These are phyloP conservation scores for Diarsia mendica DNA, from an alignment of 2,888 invertebrate species.

Conservation along the genomic window DNA sequence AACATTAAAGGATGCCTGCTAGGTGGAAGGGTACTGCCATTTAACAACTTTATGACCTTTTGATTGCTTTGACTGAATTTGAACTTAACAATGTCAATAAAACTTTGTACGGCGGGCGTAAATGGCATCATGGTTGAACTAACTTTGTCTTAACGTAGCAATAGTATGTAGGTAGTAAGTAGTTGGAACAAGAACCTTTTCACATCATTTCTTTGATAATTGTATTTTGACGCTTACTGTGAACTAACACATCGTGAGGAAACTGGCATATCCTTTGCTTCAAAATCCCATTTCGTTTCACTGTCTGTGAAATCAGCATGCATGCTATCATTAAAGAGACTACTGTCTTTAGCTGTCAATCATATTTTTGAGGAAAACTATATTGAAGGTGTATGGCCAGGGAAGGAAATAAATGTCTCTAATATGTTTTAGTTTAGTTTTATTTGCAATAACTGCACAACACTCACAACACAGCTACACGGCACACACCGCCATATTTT, in stretches of 20 bases:
- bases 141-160: slow-evolving; percentile 23
- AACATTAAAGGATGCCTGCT: neutral
- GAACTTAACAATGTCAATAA: slow-evolving; percentile 56
- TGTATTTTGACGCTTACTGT: neutral
- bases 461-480: too few species aligned
- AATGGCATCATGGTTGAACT: slow-evolving; percentile 31
- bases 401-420: too few species aligned
- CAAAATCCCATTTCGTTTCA: neutral
- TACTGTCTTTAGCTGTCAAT: neutral
- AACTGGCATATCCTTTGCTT: neutral
- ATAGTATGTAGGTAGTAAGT: neutral
- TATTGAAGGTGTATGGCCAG: too few species aligned
- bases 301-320: neutral
- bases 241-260: neutral
- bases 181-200: neutral
- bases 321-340: too few species aligned
- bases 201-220: neutral
- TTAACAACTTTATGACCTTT: slow-evolving; percentile 42
- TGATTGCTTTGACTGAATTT: slow-evolving; percentile 53
- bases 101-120: slow-evolving; percentile 39
- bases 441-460: too few species aligned
- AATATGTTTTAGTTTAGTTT: too few species aligned
- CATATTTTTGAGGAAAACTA: neutral
- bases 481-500: too few species aligned
- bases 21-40: slow-evolving; percentile 15